Conservation (phyloP, 2,113 vertebrate genomes). For the Macroglossus sobrinus region DNA sequence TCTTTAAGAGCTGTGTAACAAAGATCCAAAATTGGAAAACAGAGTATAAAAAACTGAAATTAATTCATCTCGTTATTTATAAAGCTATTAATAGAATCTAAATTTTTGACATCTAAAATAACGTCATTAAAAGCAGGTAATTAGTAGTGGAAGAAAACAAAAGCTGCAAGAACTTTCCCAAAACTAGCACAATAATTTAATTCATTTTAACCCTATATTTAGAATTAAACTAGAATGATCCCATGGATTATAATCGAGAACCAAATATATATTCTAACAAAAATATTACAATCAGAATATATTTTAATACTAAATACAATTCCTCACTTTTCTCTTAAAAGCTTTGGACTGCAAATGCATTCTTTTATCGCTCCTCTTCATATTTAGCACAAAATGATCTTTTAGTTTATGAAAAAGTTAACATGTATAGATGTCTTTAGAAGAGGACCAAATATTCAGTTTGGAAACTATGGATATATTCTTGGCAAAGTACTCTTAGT, state of each 20-base stretch:
- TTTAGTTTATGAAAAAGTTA: constrained; percentile 1
- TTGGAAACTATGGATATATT: background rate
- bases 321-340: constrained; percentile 14
- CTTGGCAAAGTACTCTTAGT: background rate
- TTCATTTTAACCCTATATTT: background rate
- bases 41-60: background rate
- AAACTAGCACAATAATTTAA: constrained; percentile 18
- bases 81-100: background rate
- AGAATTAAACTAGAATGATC: constrained; percentile 5
- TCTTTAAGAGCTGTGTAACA: background rate
- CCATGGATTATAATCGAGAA: background rate
- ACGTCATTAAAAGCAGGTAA: background rate
- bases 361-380: background rate
- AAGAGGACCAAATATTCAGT: background rate
- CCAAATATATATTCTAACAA: background rate
- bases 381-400: background rate
- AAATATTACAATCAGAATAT: background rate
- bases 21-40: background rate
- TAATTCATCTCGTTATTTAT: background rate
- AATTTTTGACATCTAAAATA: constrained; percentile 33
- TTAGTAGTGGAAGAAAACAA: constrained; percentile 18
- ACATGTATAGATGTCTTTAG: background rate
- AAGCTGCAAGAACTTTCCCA: background rate
- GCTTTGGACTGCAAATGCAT: background rate
- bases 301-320: background rate